A percentile compares a stretch with the other conserved stretches of the same genome.
phyloP scores from a whole-genome alignment of 2,888 invertebrate species.

The Trachelus iudaicus region DNA sequence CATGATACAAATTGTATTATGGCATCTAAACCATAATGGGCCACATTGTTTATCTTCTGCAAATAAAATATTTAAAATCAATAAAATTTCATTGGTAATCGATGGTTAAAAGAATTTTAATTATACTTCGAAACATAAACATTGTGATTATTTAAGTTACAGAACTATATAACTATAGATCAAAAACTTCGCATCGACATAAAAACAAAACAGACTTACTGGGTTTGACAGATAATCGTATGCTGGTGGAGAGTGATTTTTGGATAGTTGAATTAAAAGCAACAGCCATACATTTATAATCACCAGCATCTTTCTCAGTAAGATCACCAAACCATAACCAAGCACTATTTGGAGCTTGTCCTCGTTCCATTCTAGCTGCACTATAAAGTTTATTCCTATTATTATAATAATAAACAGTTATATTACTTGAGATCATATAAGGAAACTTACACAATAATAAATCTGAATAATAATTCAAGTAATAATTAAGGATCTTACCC shows the following conservation, averaged over 20 bases:
- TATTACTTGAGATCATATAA: neutral
- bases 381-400: conserved; percentile 16
- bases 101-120: neutral
- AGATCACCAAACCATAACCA: conserved; percentile 44
- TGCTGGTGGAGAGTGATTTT: conserved; percentile 24
- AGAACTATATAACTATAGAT: neutral
- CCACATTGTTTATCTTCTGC: conserved; percentile 42
- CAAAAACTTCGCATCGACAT: neutral
- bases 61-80: conserved; percentile 7
- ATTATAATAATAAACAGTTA: neutral
- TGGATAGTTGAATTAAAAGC: conserved; percentile 22
- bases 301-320: conserved; percentile 44
- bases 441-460: neutral
- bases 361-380: conserved; percentile 32
- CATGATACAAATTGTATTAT: conserved; percentile 64
- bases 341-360: conserved; percentile 34
- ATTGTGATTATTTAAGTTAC: neutral
- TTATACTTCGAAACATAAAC: neutral
- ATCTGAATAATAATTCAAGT: neutral
- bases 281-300: conserved; percentile 45
- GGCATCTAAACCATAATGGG: conserved; percentile 53
- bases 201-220: conserved; percentile 31
- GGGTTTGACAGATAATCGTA: conserved; percentile 42
- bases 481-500: conserved; percentile 26
- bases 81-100: neutral